A percentile compares a stretch with the other conserved stretches of the same genome.
Conservation (phyloP, 2,113 vertebrate genomes). For the Syrrhaptes paradoxus region DNA sequence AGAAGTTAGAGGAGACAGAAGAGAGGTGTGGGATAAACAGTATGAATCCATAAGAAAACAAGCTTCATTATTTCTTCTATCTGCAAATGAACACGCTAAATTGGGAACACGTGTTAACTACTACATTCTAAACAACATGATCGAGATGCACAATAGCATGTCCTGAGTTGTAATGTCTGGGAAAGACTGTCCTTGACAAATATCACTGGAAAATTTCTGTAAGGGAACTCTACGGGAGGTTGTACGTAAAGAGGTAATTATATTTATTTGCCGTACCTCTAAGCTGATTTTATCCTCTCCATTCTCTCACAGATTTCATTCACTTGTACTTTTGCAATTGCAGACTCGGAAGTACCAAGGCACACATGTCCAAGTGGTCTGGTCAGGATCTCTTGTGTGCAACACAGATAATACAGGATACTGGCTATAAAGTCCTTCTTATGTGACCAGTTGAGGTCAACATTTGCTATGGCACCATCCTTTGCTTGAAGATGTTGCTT, state of each 20-base stretch:
- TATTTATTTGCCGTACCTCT: not conserved
- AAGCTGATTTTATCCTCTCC: not conserved
- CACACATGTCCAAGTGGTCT: not conserved
- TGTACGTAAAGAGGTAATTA: fast-evolving
- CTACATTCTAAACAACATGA: not conserved
- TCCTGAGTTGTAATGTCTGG: not conserved
- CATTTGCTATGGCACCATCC: not conserved
- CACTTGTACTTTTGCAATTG: not conserved
- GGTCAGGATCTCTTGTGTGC: not conserved
- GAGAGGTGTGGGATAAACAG: not conserved
- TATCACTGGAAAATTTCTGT: not conserved
- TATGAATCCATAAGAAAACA: not conserved
- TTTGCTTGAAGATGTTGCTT: not conserved
- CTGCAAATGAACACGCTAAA: not conserved
- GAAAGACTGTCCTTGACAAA: not conserved
- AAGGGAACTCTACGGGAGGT: not conserved
- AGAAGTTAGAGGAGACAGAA: not conserved
- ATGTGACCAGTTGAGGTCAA: fast-evolving
- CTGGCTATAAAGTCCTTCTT: not conserved
- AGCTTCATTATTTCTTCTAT: not conserved
- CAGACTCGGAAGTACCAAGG: not conserved
- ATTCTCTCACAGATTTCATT: not conserved
- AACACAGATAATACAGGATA: not conserved
- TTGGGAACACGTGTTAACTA: not conserved
- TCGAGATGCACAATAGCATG: not conserved